Evolutionary conservation across 1,140 invertebrate genomes (phyloP).

Genomic region (Diachasma alloeum): DNA sequence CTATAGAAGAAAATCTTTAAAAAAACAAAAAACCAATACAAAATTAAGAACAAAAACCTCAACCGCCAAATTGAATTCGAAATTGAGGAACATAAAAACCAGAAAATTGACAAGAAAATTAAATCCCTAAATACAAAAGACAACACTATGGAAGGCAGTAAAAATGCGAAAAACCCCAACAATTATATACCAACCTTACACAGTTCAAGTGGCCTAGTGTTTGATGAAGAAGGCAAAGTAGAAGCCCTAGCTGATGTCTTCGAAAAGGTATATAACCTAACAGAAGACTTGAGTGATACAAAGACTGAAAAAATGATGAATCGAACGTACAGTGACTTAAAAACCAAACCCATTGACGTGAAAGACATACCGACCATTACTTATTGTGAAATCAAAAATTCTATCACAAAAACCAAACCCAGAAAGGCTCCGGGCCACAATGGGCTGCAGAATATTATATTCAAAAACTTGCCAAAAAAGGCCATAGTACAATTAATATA

Average conservation of each 20-base stretch:
- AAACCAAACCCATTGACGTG: neutral
- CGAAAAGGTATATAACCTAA: neutral
- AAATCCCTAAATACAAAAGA: slow-evolving; percentile 1
- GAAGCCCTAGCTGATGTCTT: neutral
- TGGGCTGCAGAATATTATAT: slow-evolving; percentile 32
- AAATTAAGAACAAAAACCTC: neutral
- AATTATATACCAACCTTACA: neutral
- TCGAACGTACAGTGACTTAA: neutral
- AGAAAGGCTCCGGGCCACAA: slow-evolving; percentile 46
- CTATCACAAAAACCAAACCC: slow-evolving; percentile 11
- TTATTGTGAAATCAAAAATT: neutral
- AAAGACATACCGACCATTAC: neutral
- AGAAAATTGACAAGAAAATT: neutral
- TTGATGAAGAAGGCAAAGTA: neutral
- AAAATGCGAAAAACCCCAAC: neutral
- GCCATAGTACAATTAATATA: slow-evolving; percentile 38
- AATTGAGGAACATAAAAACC: neutral
- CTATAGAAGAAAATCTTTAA: neutral
- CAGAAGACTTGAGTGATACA: neutral
- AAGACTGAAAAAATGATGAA: neutral
- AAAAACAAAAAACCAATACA: neutral
- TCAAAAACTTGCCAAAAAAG: slow-evolving; percentile 41
- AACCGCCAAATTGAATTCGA: neutral
- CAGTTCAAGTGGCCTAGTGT: neutral
- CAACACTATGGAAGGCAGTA: neutral